Evolutionary conservation across 2,888 invertebrate genomes (phyloP), one percentile per base, ranked within the genome.

Genomic region (Megaustenia siamemsis): DNA sequence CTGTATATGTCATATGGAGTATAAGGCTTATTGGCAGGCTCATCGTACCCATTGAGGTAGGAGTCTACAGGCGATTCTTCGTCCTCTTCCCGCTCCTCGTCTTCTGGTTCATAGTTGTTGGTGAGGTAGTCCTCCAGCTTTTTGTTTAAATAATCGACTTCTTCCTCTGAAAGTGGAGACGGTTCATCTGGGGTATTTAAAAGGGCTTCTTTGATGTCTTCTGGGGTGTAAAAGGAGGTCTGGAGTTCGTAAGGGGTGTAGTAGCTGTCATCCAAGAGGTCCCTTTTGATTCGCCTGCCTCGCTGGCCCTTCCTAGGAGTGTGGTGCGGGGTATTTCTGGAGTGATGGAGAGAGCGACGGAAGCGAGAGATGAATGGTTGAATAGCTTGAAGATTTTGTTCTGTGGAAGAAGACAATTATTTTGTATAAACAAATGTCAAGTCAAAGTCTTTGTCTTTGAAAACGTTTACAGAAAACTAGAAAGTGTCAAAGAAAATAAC

Each of bases 221-320:
- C 49, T 28, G 68, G 24, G n/a, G 40, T 21, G 49, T 66, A 68
- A 28, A 60, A 60, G 38, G 8, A 32, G 0, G 28, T 10, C 15
- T 71, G 38, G 12, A 69, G 35, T 8, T 83, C 83, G 28, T 83
- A 77, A 10, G 73, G 83, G 75, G 78, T 79, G 77, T 85, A 85
- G 24, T 80, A 76, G 32, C 73, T 73, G 82, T 88, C 87, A 40
- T 87, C 86, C 6, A 86, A 75, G 10, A 87, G 78, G 80, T 88
- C 88, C 1, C 88, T 84, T 69, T 88, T 88, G 80, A 87, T 88
- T 12, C 88, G 82, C n/a, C 85, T 84, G 40, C 84, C 69, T 4
- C 86, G 75, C 68, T 49, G 84, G 77, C 80, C 77, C 66, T 73
- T 82, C 63, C 77, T 76, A 35, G n/a, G 32, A 12, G 78, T 15